Percentiles rank a stretch among this genome's conserved stretches.
Conservation (phyloP, 2,888 invertebrate genomes). For the Thecophora atra region DNA sequence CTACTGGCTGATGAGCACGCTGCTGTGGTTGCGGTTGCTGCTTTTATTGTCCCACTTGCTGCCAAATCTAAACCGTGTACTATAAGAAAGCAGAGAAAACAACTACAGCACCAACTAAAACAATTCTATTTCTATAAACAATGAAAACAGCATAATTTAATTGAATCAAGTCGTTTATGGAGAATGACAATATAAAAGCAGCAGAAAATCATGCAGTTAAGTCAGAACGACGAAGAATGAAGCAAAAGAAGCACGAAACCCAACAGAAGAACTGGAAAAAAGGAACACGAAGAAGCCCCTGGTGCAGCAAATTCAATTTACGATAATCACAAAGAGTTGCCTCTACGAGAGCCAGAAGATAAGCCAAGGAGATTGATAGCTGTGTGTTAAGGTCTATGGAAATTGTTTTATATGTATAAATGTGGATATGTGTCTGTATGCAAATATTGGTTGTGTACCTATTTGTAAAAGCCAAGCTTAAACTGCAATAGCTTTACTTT, state of each 20-base stretch:
- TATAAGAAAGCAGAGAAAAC: too few relatives aligned
- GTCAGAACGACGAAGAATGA: background rate
- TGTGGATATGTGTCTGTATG: background rate
- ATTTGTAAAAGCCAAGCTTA: too few relatives aligned
- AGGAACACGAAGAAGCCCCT: background rate
- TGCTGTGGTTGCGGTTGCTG: too few relatives aligned
- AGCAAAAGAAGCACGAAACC: background rate
- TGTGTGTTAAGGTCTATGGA: background rate
- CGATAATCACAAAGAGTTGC: slow-evolving; percentile 3
- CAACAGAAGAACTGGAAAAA: too few relatives aligned
- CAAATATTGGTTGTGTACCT: slow-evolving; percentile 4
- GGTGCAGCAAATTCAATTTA: slow-evolving; percentile 23
- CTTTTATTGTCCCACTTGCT: too few relatives aligned
- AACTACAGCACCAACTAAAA: background rate
- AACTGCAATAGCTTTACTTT: too few relatives aligned
- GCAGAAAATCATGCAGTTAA: background rate
- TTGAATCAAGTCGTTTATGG: slow-evolving; percentile 1
- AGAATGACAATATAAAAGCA: background rate
- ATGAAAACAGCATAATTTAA: background rate
- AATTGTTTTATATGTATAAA: background rate
- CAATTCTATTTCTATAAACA: background rate
- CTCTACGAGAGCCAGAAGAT: too few relatives aligned
- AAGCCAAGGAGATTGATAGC: too few relatives aligned
- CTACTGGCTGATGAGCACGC: too few relatives aligned
- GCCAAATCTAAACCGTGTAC: too few relatives aligned